Percentiles rank a stretch among this genome's conserved stretches.
These are phyloP conservation scores for Austrolebias charrua DNA, from an alignment of 2,797 vertebrate genomes.

Conservation along the genomic window DNA sequence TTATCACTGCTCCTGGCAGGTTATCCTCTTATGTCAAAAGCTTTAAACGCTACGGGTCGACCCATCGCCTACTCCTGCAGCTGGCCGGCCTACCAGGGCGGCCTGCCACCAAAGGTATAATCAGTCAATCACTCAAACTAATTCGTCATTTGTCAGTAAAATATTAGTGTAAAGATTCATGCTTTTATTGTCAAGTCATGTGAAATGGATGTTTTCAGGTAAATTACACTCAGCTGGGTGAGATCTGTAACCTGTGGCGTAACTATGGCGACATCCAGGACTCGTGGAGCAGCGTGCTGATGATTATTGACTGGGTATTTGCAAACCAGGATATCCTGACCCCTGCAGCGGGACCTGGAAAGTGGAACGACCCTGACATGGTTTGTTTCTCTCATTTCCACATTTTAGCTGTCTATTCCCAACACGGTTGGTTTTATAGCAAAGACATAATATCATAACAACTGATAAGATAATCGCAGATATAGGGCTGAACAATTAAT, in stretches of 20 bases:
- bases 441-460: neutral
- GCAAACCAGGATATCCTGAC: constrained; percentile 83
- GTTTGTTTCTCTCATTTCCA: constrained; percentile 59
- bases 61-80: constrained; percentile 91
- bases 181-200: neutral
- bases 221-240: constrained; percentile 84
- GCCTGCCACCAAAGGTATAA: constrained; percentile 86
- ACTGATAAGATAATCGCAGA: neutral
- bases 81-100: constrained; percentile 91
- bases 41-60: constrained; percentile 87
- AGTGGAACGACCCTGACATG: constrained; percentile 94
- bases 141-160: neutral
- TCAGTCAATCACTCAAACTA: neutral
- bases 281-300: constrained; percentile 86
- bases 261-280: constrained; percentile 90
- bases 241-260: constrained; percentile 90
- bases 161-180: neutral
- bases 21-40: constrained; percentile 89
- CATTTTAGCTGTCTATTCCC: neutral
- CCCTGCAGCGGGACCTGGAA: constrained; percentile 82
- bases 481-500: no score
- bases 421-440: no score
- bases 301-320: constrained; percentile 85
- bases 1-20: constrained; percentile 69
- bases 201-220: constrained; percentile 75